phyloP scores from a whole-genome alignment of 2,113 vertebrate genomes.

The Nanorana parkeri region DNA sequence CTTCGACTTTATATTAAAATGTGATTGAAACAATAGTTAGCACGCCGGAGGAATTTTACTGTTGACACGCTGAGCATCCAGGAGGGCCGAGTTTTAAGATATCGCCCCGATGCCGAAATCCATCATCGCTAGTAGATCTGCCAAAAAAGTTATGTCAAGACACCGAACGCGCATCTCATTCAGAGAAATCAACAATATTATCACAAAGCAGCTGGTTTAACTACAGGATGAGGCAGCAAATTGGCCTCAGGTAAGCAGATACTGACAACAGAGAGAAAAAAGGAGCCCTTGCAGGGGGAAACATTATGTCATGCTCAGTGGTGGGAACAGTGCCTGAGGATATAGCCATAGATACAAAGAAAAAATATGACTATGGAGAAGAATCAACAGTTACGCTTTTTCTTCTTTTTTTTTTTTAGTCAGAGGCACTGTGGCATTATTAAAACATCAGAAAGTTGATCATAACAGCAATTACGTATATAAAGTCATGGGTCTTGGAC shows the following conservation, averaged over 20 bases:
- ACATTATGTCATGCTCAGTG: conserved; percentile 36
- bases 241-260: conserved; percentile 62
- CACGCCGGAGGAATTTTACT: neutral
- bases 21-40: conserved; percentile 8
- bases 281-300: conserved; percentile 48
- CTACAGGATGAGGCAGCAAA: conserved; percentile 56
- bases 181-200: conserved; percentile 64
- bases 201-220: conserved; percentile 63
- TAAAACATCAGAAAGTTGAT: neutral
- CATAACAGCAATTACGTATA: neutral
- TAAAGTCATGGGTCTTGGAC: neutral
- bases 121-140: conserved; percentile 56
- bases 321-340: conserved; percentile 51
- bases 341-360: conserved; percentile 37
- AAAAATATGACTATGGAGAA: conserved; percentile 7
- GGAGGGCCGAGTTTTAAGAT: conserved; percentile 29
- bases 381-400: conserved; percentile 23
- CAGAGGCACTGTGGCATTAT: neutral
- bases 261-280: conserved; percentile 55
- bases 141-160: conserved; percentile 64
- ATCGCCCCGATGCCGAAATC: neutral
- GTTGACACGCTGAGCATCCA: neutral
- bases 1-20: neutral
- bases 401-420: neutral
- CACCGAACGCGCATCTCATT: conserved; percentile 33